phyloP scores from a whole-genome alignment of 2,888 invertebrate species.

The Chaitophorus viminalis region DNA sequence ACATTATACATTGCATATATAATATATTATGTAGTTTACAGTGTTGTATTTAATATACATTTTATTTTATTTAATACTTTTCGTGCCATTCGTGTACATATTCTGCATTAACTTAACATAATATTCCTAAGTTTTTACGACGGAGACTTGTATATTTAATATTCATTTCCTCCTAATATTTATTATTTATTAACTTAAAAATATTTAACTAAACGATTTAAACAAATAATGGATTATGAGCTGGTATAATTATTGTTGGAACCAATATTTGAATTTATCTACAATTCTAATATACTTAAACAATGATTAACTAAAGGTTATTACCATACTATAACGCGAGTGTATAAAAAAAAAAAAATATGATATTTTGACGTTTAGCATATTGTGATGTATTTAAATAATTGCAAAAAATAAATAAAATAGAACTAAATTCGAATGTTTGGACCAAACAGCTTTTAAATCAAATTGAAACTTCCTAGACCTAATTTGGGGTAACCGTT shows the following conservation, averaged over 20 bases:
- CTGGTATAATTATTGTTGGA: too few relatives aligned
- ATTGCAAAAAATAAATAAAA: background rate
- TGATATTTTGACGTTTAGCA: background rate
- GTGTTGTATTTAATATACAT: too few relatives aligned
- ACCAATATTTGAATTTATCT: too few relatives aligned
- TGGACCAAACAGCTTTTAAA: conserved; percentile 3
- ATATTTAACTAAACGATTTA: background rate
- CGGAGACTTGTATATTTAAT: background rate
- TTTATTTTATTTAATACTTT: conserved; percentile 12
- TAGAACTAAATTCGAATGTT: background rate
- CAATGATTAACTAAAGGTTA: background rate
- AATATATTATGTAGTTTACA: too few relatives aligned
- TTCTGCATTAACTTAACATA: conserved; percentile 1
- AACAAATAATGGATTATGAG: background rate
- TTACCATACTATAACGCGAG: background rate
- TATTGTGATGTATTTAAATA: background rate
- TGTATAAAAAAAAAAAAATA: background rate
- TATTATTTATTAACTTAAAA: background rate
- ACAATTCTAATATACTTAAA: too few relatives aligned
- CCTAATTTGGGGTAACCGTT: conserved; percentile 11
- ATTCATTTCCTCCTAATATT: background rate
- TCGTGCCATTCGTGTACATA: background rate
- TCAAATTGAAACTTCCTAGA: conserved; percentile 23
- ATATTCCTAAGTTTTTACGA: background rate
- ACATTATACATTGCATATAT: background rate